These are phyloP conservation scores for Synanthedon myopaeformis DNA, from an alignment of 2,888 invertebrate species.

Conservation along the genomic window DNA sequence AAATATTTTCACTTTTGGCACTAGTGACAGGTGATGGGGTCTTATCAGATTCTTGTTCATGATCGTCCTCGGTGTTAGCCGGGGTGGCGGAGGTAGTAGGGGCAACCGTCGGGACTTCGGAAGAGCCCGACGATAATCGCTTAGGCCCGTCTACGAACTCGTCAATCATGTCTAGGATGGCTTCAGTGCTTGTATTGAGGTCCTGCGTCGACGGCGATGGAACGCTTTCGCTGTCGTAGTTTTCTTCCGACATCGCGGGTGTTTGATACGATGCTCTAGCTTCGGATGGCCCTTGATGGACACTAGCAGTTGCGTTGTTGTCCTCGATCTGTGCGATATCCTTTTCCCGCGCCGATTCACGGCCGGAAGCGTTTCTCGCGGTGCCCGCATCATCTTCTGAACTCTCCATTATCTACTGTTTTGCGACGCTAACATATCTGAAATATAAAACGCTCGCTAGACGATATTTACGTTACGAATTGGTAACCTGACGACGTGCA, in stretches of 20 bases:
- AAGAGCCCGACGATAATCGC: slow-evolving; percentile 17
- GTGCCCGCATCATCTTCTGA: slow-evolving; percentile 69
- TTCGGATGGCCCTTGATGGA: slow-evolving; percentile 42
- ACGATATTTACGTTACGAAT: slow-evolving; percentile 65
- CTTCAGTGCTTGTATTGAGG: slow-evolving; percentile 63
- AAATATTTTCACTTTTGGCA: slow-evolving; percentile 27
- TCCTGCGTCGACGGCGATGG: slow-evolving; percentile 59
- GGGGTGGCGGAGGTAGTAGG: not conserved
- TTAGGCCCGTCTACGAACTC: slow-evolving; percentile 63
- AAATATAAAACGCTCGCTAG: slow-evolving; percentile 64
- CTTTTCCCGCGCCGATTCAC: slow-evolving; percentile 69
- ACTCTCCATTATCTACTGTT: slow-evolving; percentile 71
- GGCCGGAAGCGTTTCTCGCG: slow-evolving; percentile 66
- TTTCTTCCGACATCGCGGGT: slow-evolving; percentile 56
- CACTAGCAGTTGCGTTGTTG: slow-evolving; percentile 51
- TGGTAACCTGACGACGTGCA: slow-evolving; percentile 67
- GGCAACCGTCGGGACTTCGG: slow-evolving; percentile 14
- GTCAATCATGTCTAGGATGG: slow-evolving; percentile 66
- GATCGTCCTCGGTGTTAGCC: not conserved
- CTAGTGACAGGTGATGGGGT: slow-evolving; percentile 16
- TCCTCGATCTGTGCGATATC: slow-evolving; percentile 52
- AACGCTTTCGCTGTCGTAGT: slow-evolving; percentile 59
- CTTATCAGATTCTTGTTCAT: too few species aligned
- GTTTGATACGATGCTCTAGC: slow-evolving; percentile 39
- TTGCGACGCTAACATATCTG: slow-evolving; percentile 66